These are phyloP conservation scores for Octomys mimax DNA, from an alignment of 2,797 vertebrate species.

Conservation along the genomic window DNA sequence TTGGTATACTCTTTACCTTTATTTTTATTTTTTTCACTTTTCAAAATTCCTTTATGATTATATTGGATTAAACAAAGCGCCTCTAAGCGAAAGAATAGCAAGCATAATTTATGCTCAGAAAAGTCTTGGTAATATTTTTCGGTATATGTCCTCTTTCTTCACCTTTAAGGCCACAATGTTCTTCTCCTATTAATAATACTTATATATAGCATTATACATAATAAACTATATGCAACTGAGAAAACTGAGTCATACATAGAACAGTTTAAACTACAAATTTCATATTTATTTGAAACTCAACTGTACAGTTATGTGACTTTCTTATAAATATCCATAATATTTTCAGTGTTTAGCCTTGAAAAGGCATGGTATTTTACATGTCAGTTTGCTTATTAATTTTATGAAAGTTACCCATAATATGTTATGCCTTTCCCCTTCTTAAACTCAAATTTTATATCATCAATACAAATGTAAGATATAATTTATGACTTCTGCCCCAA, in stretches of 20 bases:
- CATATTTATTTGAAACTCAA: not conserved
- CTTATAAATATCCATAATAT: not conserved
- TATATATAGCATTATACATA: not conserved
- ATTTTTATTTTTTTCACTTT: not conserved
- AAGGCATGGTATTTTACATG: not conserved
- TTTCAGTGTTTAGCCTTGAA: not conserved
- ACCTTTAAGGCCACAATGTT: not conserved
- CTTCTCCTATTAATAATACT: not conserved
- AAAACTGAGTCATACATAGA: not conserved
- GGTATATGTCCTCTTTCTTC: not conserved
- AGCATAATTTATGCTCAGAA: conserved; percentile 24
- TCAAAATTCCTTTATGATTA: not conserved
- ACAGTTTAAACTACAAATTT: conserved; percentile 39
- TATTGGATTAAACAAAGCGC: not conserved
- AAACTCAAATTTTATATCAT: not conserved
- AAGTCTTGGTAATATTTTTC: too few species aligned
- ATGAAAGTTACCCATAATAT: not conserved
- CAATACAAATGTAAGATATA: conserved; percentile 21
- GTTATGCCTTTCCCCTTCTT: not conserved
- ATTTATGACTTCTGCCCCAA: not conserved
- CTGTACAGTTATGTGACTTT: not conserved
- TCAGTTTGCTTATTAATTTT: not conserved
- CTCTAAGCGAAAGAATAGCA: not conserved
- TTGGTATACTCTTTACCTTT: not conserved
- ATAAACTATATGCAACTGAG: not conserved